These are phyloP conservation scores for Psilopsiagon aymara DNA, from an alignment of 2,113 vertebrate genomes.

Conservation along the genomic window DNA sequence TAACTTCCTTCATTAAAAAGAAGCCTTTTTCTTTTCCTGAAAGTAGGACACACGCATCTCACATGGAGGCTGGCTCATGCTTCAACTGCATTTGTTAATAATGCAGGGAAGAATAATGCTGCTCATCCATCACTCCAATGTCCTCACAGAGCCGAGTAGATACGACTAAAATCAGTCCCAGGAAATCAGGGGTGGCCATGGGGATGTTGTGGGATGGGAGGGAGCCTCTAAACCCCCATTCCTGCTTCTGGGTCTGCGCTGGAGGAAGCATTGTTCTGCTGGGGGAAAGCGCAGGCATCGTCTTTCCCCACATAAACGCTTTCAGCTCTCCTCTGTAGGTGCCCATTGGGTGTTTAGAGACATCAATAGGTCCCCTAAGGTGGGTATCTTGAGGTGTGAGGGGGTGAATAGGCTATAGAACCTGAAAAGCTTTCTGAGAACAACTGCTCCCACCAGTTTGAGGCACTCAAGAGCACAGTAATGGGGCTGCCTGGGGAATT, in stretches of 20 bases:
- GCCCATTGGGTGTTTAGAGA: accelerated
- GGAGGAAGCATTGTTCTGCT: neutral
- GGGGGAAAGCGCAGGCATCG: accelerated
- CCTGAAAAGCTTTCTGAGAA: neutral
- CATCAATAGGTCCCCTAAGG: neutral
- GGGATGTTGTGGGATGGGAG: neutral
- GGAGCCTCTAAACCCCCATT: accelerated
- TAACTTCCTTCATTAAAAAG: neutral
- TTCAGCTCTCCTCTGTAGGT: neutral
- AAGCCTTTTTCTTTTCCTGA: neutral
- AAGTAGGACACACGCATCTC: conserved; percentile 25
- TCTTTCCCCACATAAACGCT: neutral
- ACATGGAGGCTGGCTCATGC: neutral
- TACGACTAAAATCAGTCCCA: neutral
- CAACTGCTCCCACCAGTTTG: neutral
- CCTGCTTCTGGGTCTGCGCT: neutral
- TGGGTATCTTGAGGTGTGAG: neutral
- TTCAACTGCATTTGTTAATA: conserved; percentile 15
- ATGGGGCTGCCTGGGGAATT: neutral
- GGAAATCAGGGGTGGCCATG: neutral
- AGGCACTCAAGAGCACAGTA: neutral
- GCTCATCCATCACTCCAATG: neutral
- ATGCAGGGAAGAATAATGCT: conserved; percentile 4
- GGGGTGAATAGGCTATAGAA: neutral
- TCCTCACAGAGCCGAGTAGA: neutral